Conservation (phyloP, 2,797 vertebrate species). For the Podarcis siculus region DNA sequence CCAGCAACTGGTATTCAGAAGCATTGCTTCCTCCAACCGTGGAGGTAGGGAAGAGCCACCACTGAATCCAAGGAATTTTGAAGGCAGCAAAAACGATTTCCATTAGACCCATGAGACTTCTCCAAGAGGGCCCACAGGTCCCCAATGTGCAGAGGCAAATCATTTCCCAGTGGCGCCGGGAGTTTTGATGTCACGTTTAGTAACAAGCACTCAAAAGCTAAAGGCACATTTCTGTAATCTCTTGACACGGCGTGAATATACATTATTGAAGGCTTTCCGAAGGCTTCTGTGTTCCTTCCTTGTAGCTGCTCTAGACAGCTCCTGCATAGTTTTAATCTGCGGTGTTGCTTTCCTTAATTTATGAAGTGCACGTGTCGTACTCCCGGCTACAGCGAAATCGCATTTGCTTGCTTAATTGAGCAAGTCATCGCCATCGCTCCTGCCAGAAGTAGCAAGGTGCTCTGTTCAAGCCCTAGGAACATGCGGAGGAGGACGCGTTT, state of each 20-base stretch:
- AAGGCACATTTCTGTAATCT: neutral
- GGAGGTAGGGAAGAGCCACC: no score
- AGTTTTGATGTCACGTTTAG: neutral
- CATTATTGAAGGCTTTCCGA: no score
- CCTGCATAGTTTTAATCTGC: neutral
- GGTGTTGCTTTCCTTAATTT: neutral
- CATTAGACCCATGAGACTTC: neutral
- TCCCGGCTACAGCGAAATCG: neutral
- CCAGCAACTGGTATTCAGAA: no score
- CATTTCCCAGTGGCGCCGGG: neutral
- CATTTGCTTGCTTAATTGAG: neutral
- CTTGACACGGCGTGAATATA: neutral
- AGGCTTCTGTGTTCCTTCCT: neutral
- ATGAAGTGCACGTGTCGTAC: neutral
- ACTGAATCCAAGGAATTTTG: neutral
- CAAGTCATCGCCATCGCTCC: neutral
- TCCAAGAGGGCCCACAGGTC: neutral
- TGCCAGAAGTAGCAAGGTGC: neutral
- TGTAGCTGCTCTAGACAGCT: neutral
- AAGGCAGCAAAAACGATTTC: neutral
- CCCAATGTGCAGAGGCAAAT: neutral
- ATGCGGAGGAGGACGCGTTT: neutral
- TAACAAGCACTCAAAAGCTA: neutral
- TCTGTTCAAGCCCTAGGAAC: neutral
- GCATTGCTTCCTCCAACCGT: no score